phyloP scores from a whole-genome alignment of 2,888 invertebrate species.

The Lamproptera curius region DNA sequence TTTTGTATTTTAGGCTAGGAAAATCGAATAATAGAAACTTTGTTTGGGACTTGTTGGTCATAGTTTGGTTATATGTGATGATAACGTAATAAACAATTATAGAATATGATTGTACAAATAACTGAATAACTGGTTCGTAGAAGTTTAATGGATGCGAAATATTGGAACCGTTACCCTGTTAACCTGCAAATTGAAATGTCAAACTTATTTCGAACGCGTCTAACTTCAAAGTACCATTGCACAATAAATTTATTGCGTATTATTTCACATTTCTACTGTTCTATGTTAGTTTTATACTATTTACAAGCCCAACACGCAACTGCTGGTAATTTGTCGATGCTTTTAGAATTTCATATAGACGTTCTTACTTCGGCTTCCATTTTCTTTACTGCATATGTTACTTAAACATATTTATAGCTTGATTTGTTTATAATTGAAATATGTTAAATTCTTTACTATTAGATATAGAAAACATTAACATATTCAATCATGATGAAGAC shows the following conservation, averaged over 20 bases:
- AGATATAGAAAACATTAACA: no score
- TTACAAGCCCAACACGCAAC: constrained; percentile 1
- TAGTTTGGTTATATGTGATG: no score
- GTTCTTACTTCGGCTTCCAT: constrained; percentile 7
- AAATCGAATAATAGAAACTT: no score
- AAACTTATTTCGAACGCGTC: constrained; percentile 14
- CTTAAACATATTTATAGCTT: no score
- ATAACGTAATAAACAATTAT: no score
- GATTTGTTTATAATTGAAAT: no score
- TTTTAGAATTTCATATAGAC: constrained; percentile 10
- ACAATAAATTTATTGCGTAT: constrained; percentile 8
- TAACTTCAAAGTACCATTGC: constrained; percentile 9
- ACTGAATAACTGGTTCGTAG: constrained; percentile 11
- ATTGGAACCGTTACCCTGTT: constrained; percentile 11
- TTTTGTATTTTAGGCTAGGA: background rate
- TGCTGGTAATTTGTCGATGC: constrained; percentile 15
- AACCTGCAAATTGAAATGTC: constrained; percentile 19
- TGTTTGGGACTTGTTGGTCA: background rate
- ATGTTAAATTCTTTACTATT: no score
- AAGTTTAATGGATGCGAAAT: constrained; percentile 21
- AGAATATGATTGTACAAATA: background rate
- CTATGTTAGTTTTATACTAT: constrained; percentile 10
- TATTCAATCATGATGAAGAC: no score
- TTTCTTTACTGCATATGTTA: no score
- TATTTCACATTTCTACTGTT: constrained; percentile 2